phyloP scores from a whole-genome alignment of 1,140 invertebrate genomes.

The Monomorium pharaonis region DNA sequence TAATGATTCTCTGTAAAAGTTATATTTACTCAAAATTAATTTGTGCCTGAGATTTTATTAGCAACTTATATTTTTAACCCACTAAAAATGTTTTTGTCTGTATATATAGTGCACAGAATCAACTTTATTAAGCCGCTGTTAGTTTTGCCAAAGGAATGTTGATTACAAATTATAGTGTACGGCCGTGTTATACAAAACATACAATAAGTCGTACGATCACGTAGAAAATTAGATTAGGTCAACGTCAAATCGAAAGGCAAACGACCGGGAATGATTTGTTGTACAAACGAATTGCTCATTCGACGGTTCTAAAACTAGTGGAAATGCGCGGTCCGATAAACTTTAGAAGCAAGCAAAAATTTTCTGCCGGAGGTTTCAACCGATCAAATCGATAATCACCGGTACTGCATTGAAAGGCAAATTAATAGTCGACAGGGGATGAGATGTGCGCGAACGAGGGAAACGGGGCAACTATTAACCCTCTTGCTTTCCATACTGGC shows the following conservation, averaged over 20 bases:
- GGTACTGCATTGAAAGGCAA: conserved; percentile 53
- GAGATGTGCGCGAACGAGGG: conserved; percentile 45
- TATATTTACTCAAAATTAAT: conserved; percentile 13
- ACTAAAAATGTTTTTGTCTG: background rate
- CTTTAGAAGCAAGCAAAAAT: conserved; percentile 59
- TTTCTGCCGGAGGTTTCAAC: conserved; percentile 42
- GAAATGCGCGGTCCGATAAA: conserved; percentile 53
- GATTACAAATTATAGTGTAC: conserved; percentile 37
- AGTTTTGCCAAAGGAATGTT: conserved; percentile 11
- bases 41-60: background rate
- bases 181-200: conserved; percentile 13
- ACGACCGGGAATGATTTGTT: conserved; percentile 54
- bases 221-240: conserved; percentile 54
- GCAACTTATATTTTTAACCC: background rate
- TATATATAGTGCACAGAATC: background rate
- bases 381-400: conserved; percentile 60
- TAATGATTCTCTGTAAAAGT: background rate
- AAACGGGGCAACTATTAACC: conserved; percentile 49
- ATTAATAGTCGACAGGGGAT: conserved; percentile 49
- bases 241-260: conserved; percentile 56
- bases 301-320: conserved; percentile 56
- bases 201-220: conserved; percentile 31
- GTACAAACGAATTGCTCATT: conserved; percentile 51
- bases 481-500: conserved; percentile 32
- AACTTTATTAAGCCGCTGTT: conserved; percentile 23